These are phyloP conservation scores for Lethenteron camtschaticum DNA, from an alignment of 2,113 vertebrate genomes.

Conservation along the genomic window DNA sequence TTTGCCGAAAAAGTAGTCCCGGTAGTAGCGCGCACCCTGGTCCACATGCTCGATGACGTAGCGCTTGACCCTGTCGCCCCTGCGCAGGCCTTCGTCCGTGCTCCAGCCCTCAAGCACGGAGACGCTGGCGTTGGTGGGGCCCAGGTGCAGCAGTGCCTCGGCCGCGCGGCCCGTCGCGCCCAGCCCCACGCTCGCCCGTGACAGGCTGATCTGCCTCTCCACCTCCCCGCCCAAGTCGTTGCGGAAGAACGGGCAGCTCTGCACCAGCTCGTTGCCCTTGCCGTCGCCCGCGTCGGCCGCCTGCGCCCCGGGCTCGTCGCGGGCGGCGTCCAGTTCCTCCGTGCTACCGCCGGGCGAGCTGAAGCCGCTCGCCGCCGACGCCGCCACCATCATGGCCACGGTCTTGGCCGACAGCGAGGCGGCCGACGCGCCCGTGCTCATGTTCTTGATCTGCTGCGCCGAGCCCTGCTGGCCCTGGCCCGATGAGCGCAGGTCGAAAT, in stretches of 20 bases:
- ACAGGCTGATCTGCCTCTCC: conserved; percentile 56
- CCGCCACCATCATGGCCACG: conserved; percentile 6
- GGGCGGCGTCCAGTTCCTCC: conserved; percentile 34
- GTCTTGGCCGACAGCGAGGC: conserved; percentile 30
- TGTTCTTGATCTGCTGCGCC: conserved; percentile 43
- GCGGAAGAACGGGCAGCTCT: conserved; percentile 72
- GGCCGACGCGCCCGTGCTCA: conserved; percentile 55
- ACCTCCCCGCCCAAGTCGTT: conserved; percentile 50
- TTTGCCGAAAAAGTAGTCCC: conserved; percentile 52
- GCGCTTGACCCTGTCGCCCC: conserved; percentile 32
- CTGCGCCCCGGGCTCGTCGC: conserved; percentile 24
- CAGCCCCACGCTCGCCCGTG: conserved; percentile 19
- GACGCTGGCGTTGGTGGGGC: conserved; percentile 50
- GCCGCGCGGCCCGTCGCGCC: conserved; percentile 5
- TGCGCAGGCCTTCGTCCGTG: conserved; percentile 30
- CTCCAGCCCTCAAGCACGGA: conserved; percentile 44
- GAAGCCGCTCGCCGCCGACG: conserved; percentile 17
- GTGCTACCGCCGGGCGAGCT: conserved; percentile 38
- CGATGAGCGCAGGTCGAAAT: conserved; percentile 51
- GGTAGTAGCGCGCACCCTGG: conserved; percentile 61
- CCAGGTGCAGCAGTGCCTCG: conserved; percentile 16
- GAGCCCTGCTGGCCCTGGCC: conserved; percentile 23
- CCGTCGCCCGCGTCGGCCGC: conserved; percentile 30
- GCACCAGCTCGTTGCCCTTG: conserved; percentile 39
- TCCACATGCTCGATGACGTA: conserved; percentile 73